phyloP scores from a whole-genome alignment of 2,113 vertebrate genomes.

The Phrynosoma platyrhinos region DNA sequence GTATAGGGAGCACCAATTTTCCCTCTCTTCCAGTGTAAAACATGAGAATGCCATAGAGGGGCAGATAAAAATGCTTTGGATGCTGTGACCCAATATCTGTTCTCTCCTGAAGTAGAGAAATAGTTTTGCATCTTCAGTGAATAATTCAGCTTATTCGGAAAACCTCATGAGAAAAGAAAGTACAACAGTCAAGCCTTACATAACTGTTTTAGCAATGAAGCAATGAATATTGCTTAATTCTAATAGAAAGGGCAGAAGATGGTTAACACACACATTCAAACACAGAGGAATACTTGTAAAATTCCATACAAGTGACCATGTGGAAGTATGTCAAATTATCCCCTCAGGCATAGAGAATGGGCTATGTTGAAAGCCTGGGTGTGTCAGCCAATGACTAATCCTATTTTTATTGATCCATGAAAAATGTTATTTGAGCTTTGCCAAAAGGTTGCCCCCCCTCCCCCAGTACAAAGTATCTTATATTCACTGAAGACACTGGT shows the following conservation, averaged over 20 bases:
- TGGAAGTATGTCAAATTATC: neutral
- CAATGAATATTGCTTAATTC: neutral
- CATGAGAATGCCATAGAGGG: neutral
- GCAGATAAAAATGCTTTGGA: neutral
- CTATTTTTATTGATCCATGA: neutral
- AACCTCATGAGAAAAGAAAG: neutral
- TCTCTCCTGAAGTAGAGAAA: neutral
- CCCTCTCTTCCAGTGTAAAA: neutral
- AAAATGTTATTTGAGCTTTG: neutral
- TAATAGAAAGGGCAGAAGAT: neutral
- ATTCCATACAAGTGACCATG: neutral
- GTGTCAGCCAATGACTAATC: neutral
- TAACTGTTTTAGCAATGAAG: neutral
- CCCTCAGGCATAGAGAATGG: neutral
- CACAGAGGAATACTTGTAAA: neutral
- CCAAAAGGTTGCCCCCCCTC: neutral
- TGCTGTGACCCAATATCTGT: neutral
- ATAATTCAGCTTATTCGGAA: neutral
- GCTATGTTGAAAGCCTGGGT: neutral
- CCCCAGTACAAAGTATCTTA: too few species aligned
- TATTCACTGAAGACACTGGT: neutral
- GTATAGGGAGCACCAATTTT: neutral
- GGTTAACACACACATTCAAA: neutral
- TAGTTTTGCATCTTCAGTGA: neutral
- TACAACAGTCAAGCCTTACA: neutral